Evolutionary conservation across 2,888 invertebrate species (phyloP), one percentile per base, ranked within the genome.

Genomic region (Morpho deidamia): DNA sequence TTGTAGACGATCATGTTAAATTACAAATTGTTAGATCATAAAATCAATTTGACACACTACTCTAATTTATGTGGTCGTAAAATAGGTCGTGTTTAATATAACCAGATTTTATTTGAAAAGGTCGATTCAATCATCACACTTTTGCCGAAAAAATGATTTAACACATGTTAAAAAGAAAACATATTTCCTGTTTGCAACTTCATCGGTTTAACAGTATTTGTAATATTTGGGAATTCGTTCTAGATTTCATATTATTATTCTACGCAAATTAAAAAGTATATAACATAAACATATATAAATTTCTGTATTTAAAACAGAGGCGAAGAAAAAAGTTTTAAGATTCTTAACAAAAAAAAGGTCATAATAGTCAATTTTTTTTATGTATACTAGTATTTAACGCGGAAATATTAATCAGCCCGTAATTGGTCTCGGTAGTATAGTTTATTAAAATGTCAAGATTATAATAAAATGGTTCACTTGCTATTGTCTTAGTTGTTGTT

Each of bases 391-490:
- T n/a, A 11, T 14, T 7, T 38, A 14, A 41, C 14, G 41, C 41
- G 41, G 41, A 49, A 49, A 49, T 10, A 34, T 42, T 38, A 8
- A 10, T 8, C 11, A 14, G 40, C 10, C 4, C 33, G 10, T n/a
- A 42, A 33, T 42, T n/a, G n/a, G n/a, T 35, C 14, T 11, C 42
- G 11, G 42, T 41, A n/a, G 14, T 35, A 12, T 42, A 42, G 41
- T 49, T 49, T 42, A 39, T 41, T 34, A 33, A 41, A 49, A 49
- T 49, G 49, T 42, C 49, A 49, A 35, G 10, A 41, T 49, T 41
- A 41, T 12, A 49, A 49, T 49, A 49, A 12, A 11, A 14, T n/a
- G 35, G n/a, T 34, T 34, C 4, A 23, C 4, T 3, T 23, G 23
- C 23, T 23, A 23, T 23, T 23, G 23, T 23, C 5, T 23, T 23